Conservation (phyloP, 2,797 vertebrate species). For the Muscicapa striata region DNA sequence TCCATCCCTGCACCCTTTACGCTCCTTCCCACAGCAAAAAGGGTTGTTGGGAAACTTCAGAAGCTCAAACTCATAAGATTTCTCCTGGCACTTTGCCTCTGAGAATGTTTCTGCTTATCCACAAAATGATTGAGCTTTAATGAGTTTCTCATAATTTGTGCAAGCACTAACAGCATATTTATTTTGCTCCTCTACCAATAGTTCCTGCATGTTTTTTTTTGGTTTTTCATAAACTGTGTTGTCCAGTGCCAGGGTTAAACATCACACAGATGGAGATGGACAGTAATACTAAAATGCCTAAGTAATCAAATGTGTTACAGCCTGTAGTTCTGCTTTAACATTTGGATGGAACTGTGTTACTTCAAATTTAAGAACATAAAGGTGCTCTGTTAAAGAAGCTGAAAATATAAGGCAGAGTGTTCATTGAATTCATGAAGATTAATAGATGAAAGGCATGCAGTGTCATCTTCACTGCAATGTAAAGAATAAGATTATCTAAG, state of each 20-base stretch:
- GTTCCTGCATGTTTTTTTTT: neutral
- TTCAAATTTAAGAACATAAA: conserved; percentile 8
- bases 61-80: conserved; percentile 7
- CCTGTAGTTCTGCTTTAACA: neutral
- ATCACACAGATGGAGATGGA: conserved; percentile 2
- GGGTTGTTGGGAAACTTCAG: neutral
- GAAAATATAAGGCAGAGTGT: neutral
- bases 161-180: neutral
- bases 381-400: neutral
- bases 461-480: conserved; percentile 34
- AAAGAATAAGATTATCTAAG: conserved; percentile 27
- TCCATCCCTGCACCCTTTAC: neutral
- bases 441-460: conserved; percentile 13
- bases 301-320: neutral
- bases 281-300: conserved; percentile 1
- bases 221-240: conserved; percentile 6
- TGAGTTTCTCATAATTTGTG: conserved; percentile 32
- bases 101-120: conserved; percentile 26
- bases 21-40: neutral
- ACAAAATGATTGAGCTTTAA: conserved; percentile 21
- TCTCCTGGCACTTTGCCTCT: conserved; percentile 7
- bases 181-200: neutral
- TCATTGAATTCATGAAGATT: conserved; percentile 28
- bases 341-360: neutral
- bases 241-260: conserved; percentile 32